Percentiles rank a stretch among this genome's conserved stretches.
Evolutionary conservation across 2,888 invertebrate genomes (phyloP).

Genomic region (Conops quadrifasciatus): DNA sequence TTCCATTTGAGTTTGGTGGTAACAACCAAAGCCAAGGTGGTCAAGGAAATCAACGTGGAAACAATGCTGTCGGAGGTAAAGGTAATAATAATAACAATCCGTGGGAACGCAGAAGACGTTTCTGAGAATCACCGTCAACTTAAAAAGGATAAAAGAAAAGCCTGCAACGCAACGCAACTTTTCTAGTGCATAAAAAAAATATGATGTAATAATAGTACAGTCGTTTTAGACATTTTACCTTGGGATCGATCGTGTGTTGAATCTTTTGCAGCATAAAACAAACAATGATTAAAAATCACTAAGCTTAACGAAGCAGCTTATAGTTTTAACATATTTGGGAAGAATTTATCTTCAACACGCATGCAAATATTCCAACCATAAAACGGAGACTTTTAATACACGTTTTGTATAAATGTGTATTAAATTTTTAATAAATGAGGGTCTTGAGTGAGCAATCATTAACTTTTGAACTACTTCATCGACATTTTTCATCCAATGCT

Average conservation of each 20-base stretch:
- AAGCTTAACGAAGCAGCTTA: background rate
- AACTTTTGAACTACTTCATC: background rate
- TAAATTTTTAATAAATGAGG: background rate
- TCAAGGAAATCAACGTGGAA: constrained; percentile 59
- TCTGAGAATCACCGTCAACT: constrained; percentile 53
- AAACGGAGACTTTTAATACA: background rate
- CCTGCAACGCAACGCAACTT: constrained; percentile 1
- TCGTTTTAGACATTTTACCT: constrained; percentile 13
- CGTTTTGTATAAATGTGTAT: background rate
- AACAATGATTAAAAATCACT: background rate
- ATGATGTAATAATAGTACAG: constrained; percentile 19
- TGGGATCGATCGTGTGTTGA: background rate
- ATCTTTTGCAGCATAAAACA: background rate
- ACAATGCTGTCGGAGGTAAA: constrained; percentile 49
- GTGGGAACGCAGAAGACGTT: constrained; percentile 64
- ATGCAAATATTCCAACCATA: constrained; percentile 11
- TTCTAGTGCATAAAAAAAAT: constrained; percentile 4
- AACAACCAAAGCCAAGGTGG: constrained; percentile 64
- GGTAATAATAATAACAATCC: constrained; percentile 61
- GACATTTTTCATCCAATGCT: background rate
- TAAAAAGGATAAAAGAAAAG: constrained; percentile 33
- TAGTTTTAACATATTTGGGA: background rate
- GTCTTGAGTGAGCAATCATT: constrained; percentile 7
- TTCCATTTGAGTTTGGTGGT: constrained; percentile 63
- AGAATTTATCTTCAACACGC: background rate